Base-by-base conservation (phyloP, 2,888 invertebrate species). In the Troides helena region DNA sequence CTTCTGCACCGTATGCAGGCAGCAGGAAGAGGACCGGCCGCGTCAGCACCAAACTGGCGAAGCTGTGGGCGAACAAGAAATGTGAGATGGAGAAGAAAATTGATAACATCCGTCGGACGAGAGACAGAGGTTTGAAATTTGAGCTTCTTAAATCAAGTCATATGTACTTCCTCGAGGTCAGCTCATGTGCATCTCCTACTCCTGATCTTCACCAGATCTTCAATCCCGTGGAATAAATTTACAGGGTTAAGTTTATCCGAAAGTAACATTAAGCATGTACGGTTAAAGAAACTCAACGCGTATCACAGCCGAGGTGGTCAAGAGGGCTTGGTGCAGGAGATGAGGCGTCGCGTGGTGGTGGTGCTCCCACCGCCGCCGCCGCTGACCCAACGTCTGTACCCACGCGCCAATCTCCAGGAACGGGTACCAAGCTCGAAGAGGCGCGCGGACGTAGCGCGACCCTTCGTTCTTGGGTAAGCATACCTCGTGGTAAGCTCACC, bases 1-100 rank as follows among this genome's bases (percentile, higher is more conserved):
- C 91, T 97, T 66, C 93, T 97, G n/a, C 94, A 95, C 72, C 91
- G 95, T 67, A 84, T 95, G 76, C 89, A 95, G 69, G 85, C 69
- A 84, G 94, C 65, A 93, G 95, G 5, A 84, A 90, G 68, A 84
- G 89, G 46, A 85, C 88, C 10, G 83, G 78, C 2, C 83, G 92
- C 14, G 86, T 88, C 1, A 89, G 93, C 66, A 76, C 74, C 72
- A 91, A 94, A 85, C 81, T 95, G 78, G 83, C 93, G 70, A 85
- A 89, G 71, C 81, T 94, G 74, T 90, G 94, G 84, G 78, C 87
- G n/a, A 58, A 70, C 61, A 90, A 94, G 87, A 90, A 93, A 61
- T 84, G 87, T 2, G 94, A 94, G 73, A 94, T 94, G 80, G 88
- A 94, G 21, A 82, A 82, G 25, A 94, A 94, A 77, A 83, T 96